Evolutionary conservation across 2,888 invertebrate species (phyloP).

Genomic region (Catocala fraxini): DNA sequence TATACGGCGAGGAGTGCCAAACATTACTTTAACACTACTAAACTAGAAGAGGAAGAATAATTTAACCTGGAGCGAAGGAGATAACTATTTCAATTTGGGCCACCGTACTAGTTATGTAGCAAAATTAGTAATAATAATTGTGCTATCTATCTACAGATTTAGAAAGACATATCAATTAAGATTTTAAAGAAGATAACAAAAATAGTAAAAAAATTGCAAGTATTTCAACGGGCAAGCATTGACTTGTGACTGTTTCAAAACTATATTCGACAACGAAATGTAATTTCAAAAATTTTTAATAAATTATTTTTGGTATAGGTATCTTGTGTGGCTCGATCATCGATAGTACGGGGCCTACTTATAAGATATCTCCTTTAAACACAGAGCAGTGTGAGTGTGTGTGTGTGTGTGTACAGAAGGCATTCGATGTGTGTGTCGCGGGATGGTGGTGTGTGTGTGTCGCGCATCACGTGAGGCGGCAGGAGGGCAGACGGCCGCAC

Average conservation of each 20-base stretch:
- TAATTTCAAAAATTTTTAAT: background rate
- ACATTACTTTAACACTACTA: slow-evolving; percentile 18
- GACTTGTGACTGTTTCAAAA: too few relatives aligned
- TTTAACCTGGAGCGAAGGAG: slow-evolving; percentile 17
- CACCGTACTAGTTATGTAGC: background rate
- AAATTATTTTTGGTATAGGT: too few relatives aligned
- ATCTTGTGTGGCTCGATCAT: too few relatives aligned
- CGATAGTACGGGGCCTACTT: background rate
- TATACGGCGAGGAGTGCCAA: slow-evolving; percentile 29
- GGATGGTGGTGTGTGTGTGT: slow-evolving; percentile 3
- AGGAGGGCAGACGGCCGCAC: slow-evolving; percentile 80
- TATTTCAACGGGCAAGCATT: too few relatives aligned
- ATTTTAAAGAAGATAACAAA: too few relatives aligned
- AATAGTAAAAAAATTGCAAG: too few relatives aligned
- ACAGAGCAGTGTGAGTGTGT: background rate
- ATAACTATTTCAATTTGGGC: background rate
- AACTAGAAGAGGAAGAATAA: slow-evolving; percentile 17
- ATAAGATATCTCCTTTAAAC: slow-evolving; percentile 9
- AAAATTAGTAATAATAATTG: too few relatives aligned
- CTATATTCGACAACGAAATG: too few relatives aligned
- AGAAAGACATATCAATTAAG: too few relatives aligned
- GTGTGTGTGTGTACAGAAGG: background rate
- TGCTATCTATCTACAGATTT: too few relatives aligned
- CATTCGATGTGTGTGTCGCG: slow-evolving; percentile 7
- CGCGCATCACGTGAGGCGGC: slow-evolving; percentile 73